Percentiles rank a stretch among this genome's conserved stretches.
Conservation (phyloP, 1,140 invertebrate genomes). For the Drosophila sechellia region DNA sequence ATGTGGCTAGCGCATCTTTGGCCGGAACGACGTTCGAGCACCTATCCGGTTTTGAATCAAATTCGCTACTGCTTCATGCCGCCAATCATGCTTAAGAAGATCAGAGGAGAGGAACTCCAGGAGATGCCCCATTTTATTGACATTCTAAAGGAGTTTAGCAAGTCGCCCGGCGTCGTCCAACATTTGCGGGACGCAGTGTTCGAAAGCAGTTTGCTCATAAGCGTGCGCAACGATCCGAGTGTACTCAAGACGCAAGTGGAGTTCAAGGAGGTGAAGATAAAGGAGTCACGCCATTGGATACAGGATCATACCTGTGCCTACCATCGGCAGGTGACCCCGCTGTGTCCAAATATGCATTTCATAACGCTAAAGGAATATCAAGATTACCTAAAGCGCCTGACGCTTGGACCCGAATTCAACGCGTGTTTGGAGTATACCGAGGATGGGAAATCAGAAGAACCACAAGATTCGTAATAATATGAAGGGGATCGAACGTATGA, state of each 20-base stretch:
- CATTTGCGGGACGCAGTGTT: conserved; percentile 39
- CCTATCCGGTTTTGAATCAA: conserved; percentile 2
- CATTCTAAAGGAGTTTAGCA: conserved; percentile 9
- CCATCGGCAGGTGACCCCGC: conserved; percentile 11
- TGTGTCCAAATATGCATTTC: conserved; percentile 42
- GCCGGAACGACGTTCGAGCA: conserved; percentile 11
- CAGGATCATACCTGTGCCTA: conserved; percentile 26
- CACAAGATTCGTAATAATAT: background rate
- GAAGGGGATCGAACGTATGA: too few species aligned
- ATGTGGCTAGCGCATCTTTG: conserved; percentile 32
- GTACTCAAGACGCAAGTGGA: background rate
- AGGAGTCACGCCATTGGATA: conserved; percentile 31
- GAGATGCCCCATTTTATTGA: conserved; percentile 1
- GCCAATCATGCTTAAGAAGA: conserved; percentile 27
- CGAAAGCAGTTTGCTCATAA: conserved; percentile 33
- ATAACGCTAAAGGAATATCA: conserved; percentile 22
- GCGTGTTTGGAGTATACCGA: background rate
- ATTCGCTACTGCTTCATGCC: conserved; percentile 37
- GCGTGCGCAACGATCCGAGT: background rate
- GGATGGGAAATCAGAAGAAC: background rate
- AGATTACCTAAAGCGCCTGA: background rate
- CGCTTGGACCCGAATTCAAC: background rate
- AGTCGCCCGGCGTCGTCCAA: background rate
- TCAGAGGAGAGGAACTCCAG: conserved; percentile 1
- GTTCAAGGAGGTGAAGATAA: background rate